Percentiles rank a stretch among this genome's conserved stretches.
Evolutionary conservation across 2,888 invertebrate species (phyloP).

Genomic region (Clostera curtula): DNA sequence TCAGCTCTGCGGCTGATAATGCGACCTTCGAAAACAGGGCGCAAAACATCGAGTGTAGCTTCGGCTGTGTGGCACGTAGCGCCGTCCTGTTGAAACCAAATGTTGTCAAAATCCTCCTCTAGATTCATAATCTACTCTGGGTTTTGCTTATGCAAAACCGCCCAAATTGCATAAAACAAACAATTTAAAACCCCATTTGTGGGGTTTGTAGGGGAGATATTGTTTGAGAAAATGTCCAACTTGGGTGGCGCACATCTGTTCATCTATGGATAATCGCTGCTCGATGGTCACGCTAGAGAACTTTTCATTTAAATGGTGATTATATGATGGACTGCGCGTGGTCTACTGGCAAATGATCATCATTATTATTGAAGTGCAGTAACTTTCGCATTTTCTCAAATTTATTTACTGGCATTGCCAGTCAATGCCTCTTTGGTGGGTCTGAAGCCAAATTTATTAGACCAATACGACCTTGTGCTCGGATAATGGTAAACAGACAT

Average conservation of each 20-base stretch:
- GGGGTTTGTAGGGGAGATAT: slow-evolving; percentile 25
- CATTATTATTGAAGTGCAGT: slow-evolving; percentile 24
- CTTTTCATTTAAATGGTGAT: slow-evolving; percentile 1
- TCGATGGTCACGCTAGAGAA: slow-evolving; percentile 3
- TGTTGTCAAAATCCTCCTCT: too few species aligned
- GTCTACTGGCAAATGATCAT: slow-evolving; percentile 12
- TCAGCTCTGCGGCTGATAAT: too few species aligned
- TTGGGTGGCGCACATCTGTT: background rate
- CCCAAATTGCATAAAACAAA: slow-evolving; percentile 11
- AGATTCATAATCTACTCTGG: too few species aligned
- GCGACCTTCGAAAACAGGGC: too few species aligned
- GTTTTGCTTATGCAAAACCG: background rate
- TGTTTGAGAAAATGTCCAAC: slow-evolving; percentile 18
- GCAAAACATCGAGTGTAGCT: too few species aligned
- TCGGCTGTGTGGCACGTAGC: too few species aligned
- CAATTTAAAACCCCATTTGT: slow-evolving; percentile 7
- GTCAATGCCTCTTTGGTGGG: slow-evolving; percentile 17
- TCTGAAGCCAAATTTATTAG: slow-evolving; percentile 11
- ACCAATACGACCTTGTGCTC: slow-evolving; percentile 21
- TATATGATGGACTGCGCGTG: too few species aligned
- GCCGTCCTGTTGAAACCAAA: too few species aligned
- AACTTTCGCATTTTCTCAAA: slow-evolving; percentile 20
- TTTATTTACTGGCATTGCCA: slow-evolving; percentile 19
- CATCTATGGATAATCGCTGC: slow-evolving; percentile 3
- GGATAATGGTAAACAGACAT: slow-evolving; percentile 21